Percentiles rank a stretch among this genome's conserved stretches.
Conservation (phyloP, 2,113 vertebrate species). For the Atlantisia rogersi region DNA sequence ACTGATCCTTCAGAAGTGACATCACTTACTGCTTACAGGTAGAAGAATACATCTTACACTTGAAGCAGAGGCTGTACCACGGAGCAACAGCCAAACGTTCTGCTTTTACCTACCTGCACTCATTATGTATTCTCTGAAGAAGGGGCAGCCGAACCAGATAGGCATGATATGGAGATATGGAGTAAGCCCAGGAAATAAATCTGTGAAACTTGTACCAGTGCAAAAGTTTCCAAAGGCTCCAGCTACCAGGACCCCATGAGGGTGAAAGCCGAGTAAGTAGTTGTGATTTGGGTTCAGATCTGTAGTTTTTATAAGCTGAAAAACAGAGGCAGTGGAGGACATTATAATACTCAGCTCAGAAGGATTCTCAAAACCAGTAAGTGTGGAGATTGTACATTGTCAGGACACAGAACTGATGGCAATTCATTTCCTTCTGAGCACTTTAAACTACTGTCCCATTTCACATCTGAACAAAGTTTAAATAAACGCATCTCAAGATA, state of each 20-base stretch:
- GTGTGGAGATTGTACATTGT: not conserved
- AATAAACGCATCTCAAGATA: not conserved
- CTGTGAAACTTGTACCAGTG: constrained; percentile 63
- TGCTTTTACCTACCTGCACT: constrained; percentile 68
- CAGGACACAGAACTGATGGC: not conserved
- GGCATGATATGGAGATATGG: constrained; percentile 73
- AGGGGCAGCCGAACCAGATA: constrained; percentile 73
- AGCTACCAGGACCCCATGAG: constrained; percentile 77
- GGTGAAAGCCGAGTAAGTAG: constrained; percentile 83
- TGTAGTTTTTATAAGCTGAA: constrained; percentile 79
- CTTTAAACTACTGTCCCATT: not conserved
- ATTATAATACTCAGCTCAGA: not conserved
- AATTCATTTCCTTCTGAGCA: not conserved
- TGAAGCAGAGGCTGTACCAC: not conserved
- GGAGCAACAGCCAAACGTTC: not conserved
- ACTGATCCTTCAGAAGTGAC: not conserved
- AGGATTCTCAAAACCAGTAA: not conserved
- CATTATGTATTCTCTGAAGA: constrained; percentile 79
- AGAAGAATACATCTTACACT: not conserved
- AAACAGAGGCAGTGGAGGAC: not conserved
- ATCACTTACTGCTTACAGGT: not conserved
- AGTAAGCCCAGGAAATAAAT: constrained; percentile 78
- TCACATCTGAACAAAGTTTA: not conserved
- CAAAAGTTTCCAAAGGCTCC: constrained; percentile 83
- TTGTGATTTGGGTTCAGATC: constrained; percentile 78